Conservation (phyloP, 2,888 invertebrate species). For the Acleris sparsana region DNA sequence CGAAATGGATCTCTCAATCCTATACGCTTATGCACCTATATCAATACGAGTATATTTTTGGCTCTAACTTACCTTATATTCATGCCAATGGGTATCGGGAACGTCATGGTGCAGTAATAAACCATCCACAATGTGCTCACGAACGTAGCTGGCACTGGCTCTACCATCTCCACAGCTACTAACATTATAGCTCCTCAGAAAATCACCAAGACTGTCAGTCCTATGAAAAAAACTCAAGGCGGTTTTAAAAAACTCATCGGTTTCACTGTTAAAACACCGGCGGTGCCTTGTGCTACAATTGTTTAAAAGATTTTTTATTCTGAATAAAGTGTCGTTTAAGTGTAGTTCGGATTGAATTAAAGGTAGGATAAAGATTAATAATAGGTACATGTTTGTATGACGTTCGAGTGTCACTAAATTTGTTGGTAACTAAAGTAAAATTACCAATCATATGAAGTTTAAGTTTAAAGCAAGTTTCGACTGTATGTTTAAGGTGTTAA, state of each 20-base stretch:
- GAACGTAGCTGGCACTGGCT: constrained; percentile 44
- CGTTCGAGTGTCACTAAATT: constrained; percentile 3
- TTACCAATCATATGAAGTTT: not conserved
- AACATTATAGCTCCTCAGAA: constrained; percentile 50
- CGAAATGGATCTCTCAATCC: no score
- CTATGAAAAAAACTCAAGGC: constrained; percentile 52
- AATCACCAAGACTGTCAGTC: constrained; percentile 53
- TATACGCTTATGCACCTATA: no score
- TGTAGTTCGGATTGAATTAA: constrained; percentile 46
- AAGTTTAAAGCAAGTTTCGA: not conserved
- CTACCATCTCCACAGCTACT: constrained; percentile 53
- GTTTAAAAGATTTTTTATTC: constrained; percentile 49
- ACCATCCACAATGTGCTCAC: constrained; percentile 55
- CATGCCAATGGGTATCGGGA: constrained; percentile 66
- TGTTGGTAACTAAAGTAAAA: not conserved
- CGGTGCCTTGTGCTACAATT: constrained; percentile 42
- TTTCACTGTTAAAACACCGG: constrained; percentile 44
- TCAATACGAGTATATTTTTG: no score
- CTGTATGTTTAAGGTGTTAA: not conserved
- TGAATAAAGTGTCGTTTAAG: constrained; percentile 49
- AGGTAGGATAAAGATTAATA: constrained; percentile 49
- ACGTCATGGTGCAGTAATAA: constrained; percentile 57
- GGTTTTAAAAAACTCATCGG: constrained; percentile 48
- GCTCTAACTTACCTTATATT: constrained; percentile 63
- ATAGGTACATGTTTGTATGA: constrained; percentile 43